Evolutionary conservation across 2,888 invertebrate genomes (phyloP), one percentile per base, ranked within the genome.

Genomic region (Caenorhabditis sp.): DNA sequence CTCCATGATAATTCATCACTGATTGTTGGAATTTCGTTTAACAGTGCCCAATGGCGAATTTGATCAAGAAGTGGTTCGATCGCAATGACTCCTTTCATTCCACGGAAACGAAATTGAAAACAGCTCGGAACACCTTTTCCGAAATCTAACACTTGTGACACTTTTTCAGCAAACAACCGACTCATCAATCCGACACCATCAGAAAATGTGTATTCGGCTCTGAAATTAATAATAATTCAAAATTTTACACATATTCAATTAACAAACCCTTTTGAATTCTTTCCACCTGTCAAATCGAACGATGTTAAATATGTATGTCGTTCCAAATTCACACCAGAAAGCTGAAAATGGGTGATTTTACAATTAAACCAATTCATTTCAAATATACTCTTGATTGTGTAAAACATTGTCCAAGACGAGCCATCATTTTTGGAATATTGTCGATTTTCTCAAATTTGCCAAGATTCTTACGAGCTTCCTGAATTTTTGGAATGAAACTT

Each of bases 351-450:
- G 26, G n/a, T 23, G 20, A 17, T 54, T 49, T 49, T 31, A 36
- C 4, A 53, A 17, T 23, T 1, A 23, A 63, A 57, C 10, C 23
- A n/a, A 26, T 21, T 4, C 17, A 3, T 38, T 36, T 43, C 25
- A 4, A 49, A 53, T 52, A 50, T 43, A 70, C 66, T 50, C 75
- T 56, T 26, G 70, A 73, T 50, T 87, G 87, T 4, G 89, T 88
- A 66, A 89, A 88, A 64, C 86, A 87, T 65, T 88, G 88, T 27
- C 88, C 89, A 70, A 89, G 78, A 10, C 88, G 80, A 25, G 88
- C 87, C 83, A 89, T 87, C 72, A 87, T 82, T 76, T 89, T 89
- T 1, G 89, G 87, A 49, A 88, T 81, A 49, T 79, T 83, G 53
- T 75, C 74, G 36, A 84, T 76, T 25, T 71, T 70, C 5, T 81